Percentiles rank a stretch among this genome's conserved stretches.
phyloP scores from a whole-genome alignment of 2,888 invertebrate genomes.

The Germaria angustata region DNA sequence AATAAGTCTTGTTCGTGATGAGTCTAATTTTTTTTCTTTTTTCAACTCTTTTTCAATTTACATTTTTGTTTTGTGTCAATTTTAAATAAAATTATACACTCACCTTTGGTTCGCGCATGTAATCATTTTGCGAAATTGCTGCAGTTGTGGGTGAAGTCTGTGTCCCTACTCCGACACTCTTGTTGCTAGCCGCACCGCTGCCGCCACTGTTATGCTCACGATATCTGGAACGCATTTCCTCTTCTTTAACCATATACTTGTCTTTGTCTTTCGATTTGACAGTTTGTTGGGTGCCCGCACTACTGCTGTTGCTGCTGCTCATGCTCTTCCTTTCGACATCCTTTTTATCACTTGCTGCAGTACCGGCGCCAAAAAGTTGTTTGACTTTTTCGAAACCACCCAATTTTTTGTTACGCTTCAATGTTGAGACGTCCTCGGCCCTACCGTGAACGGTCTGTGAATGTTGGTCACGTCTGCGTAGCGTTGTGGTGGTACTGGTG shows the following conservation, averaged over 20 bases:
- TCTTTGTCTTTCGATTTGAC: slow-evolving; percentile 71
- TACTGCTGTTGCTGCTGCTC: slow-evolving; percentile 77
- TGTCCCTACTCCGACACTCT: slow-evolving; percentile 78
- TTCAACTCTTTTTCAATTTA: not conserved
- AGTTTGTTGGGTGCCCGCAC: slow-evolving; percentile 74
- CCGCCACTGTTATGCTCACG: slow-evolving; percentile 81
- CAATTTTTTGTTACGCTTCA: slow-evolving; percentile 83
- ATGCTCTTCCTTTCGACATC: slow-evolving; percentile 70
- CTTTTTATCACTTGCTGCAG: slow-evolving; percentile 71
- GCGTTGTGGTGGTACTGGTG: slow-evolving; percentile 70
- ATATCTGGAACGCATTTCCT: slow-evolving; percentile 82
- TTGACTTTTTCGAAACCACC: slow-evolving; percentile 89
- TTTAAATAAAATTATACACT: too few species aligned
- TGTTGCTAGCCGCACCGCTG: slow-evolving; percentile 22
- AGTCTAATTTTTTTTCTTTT: not conserved
- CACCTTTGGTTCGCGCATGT: slow-evolving; percentile 79
- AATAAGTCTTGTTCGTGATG: slow-evolving; percentile 58
- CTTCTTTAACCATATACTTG: slow-evolving; percentile 81
- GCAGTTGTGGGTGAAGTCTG: slow-evolving; percentile 29
- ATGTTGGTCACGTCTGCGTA: slow-evolving; percentile 72
- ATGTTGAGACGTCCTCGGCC: slow-evolving; percentile 66
- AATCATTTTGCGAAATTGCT: slow-evolving; percentile 66
- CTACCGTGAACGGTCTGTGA: slow-evolving; percentile 67
- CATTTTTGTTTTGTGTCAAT: not conserved
- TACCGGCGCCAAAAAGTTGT: slow-evolving; percentile 85